Base-by-base conservation (phyloP, 2,888 invertebrate species). In the Trichopria drosophilae region DNA sequence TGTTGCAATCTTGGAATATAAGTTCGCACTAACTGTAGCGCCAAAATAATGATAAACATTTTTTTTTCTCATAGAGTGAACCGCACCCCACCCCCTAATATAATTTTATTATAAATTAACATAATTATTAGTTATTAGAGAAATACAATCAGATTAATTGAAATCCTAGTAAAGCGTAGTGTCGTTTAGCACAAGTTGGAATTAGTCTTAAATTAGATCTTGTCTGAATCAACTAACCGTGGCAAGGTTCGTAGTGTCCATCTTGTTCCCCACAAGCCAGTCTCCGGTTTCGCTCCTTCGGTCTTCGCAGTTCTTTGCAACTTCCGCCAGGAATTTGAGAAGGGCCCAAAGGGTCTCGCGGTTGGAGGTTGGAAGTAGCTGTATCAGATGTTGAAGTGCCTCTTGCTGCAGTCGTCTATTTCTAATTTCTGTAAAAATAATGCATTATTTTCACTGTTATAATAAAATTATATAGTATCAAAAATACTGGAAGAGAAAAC, bases 171-270 rank as follows among this genome's bases (percentile, higher is more conserved):
- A n/a, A n/a, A n/a, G n/a, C n/a, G n/a, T n/a, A n/a, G n/a, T n/a
- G n/a, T n/a, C n/a, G n/a, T n/a, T n/a, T n/a, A n/a, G n/a, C n/a
- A n/a, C n/a, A n/a, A n/a, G n/a, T n/a, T n/a, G n/a, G n/a, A n/a
- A n/a, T n/a, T n/a, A n/a, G n/a, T n/a, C n/a, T n/a, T n/a, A n/a
- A n/a, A n/a, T n/a, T n/a, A 43, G n/a, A n/a, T n/a, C n/a, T n/a
- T n/a, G n/a, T n/a, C n/a, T n/a, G n/a, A n/a, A n/a, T 45, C n/a
- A n/a, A 59, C 64, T 71, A 58, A 74, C 75, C 1, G 93, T 95
- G 0, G 96, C 95, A 56, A 96, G 78, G 75, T 95, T 96, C 43
- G 85, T 87, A 34, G 90, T 86, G 75, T 94, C 92, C 96, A 96
- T 96, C 79, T 90, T 93, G 78, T 95, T 95, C 2, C 95, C 95